Conservation (phyloP, 35 echinoderm and acorn worm genomes). For the Apostichopus parvimensis region DNA sequence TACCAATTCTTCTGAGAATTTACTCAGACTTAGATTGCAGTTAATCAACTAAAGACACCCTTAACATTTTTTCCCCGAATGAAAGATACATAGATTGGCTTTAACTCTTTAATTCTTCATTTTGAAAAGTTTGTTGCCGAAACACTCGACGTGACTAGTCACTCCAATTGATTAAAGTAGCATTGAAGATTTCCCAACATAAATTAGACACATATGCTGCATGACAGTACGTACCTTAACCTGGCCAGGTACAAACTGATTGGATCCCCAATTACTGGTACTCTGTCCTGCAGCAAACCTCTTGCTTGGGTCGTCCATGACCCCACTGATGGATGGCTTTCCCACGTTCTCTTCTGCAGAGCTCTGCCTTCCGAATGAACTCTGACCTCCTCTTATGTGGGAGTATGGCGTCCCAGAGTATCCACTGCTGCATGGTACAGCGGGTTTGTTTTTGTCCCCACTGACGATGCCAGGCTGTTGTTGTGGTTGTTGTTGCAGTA, state of each 20-base stretch:
- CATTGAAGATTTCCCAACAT: neutral
- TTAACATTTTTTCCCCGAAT: no score
- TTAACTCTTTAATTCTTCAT: no score
- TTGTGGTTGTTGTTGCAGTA: slow-evolving; percentile 56
- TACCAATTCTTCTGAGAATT: no score
- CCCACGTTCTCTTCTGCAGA: slow-evolving; percentile 37
- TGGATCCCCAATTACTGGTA: slow-evolving; percentile 61
- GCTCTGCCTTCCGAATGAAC: slow-evolving; percentile 31
- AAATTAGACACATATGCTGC: neutral
- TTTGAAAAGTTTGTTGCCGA: no score
- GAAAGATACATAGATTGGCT: no score
- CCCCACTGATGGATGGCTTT: slow-evolving; percentile 65
- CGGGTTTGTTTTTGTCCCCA: slow-evolving; percentile 49
- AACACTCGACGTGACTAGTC: no score
- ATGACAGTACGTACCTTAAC: slow-evolving; percentile 48
- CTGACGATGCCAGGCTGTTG: neutral
- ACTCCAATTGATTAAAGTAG: no score
- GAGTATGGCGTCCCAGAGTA: slow-evolving; percentile 46
- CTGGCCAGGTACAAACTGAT: slow-evolving; percentile 47
- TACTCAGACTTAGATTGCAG: no score
- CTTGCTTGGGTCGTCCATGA: slow-evolving; percentile 73
- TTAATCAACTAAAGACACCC: no score
- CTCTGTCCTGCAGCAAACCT: slow-evolving; percentile 52
- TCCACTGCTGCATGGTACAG: slow-evolving; percentile 33
- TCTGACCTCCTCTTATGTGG: slow-evolving; percentile 57